Conservation (phyloP, 92 coral and sea anemone genomes). For the Porites cylindrica region DNA sequence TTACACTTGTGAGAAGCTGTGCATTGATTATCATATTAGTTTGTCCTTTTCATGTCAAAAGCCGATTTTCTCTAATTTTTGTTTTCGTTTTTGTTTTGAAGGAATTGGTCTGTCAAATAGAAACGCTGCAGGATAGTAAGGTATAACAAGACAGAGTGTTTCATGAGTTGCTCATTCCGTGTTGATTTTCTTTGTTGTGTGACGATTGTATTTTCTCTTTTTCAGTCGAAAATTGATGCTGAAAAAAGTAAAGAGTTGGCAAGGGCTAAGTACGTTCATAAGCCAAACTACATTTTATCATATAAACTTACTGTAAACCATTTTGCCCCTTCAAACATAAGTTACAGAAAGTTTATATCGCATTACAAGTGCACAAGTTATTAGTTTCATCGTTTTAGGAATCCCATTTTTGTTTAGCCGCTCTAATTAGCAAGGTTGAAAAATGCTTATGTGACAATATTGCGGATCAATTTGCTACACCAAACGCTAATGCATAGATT, state of each 20-base stretch:
- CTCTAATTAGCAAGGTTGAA: no score
- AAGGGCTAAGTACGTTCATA: constrained; percentile 62
- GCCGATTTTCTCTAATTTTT: not conserved
- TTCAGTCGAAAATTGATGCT: constrained; percentile 71
- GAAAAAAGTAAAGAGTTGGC: constrained; percentile 58
- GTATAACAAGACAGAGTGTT: not conserved
- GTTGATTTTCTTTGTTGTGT: not conserved
- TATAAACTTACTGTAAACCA: not conserved
- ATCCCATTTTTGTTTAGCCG: no score
- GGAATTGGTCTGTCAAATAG: constrained; percentile 76
- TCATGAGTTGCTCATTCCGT: not conserved
- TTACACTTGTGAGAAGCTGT: no score
- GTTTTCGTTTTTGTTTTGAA: not conserved
- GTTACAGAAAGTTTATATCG: no score
- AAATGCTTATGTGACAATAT: no score
- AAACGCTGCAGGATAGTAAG: constrained; percentile 79
- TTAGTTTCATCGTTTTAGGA: no score
- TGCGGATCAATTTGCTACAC: no score
- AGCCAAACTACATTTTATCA: no score
- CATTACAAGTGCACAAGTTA: no score
- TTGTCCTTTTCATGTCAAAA: not conserved
- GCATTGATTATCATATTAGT: not conserved
- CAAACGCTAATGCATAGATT: no score
- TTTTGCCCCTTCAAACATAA: not conserved
- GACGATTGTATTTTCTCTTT: not conserved